A percentile compares a stretch with the other conserved stretches of the same genome.
Evolutionary conservation across 2,113 vertebrate genomes (phyloP).

Genomic region (Zosterops borbonicus): DNA sequence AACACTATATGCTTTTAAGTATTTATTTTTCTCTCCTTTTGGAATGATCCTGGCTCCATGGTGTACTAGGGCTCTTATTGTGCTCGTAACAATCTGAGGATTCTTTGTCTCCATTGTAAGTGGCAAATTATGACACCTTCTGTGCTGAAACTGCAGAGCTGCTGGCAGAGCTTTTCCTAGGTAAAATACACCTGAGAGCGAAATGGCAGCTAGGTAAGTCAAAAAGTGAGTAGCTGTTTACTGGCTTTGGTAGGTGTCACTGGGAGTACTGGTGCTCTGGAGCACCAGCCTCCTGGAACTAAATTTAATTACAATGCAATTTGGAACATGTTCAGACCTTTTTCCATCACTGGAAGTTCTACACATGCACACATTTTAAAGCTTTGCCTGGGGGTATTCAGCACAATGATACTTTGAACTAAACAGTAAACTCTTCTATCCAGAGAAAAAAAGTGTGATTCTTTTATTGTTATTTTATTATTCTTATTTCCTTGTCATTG

Average conservation of each 20-base stretch:
- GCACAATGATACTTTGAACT: not conserved
- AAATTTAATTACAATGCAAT: slow-evolving; percentile 10
- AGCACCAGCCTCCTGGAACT: not conserved
- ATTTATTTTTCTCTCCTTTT: not conserved
- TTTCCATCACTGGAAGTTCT: not conserved
- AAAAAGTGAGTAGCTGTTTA: not conserved
- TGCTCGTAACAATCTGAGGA: not conserved
- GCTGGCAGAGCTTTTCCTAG: slow-evolving; percentile 13
- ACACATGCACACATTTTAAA: not conserved
- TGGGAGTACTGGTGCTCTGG: not conserved
- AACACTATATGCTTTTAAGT: not conserved
- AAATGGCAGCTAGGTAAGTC: not conserved
- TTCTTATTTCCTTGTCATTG: not conserved
- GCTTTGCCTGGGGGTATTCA: not conserved
- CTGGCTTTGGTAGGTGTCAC: slow-evolving; percentile 22
- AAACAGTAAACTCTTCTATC: not conserved
- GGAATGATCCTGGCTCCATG: not conserved
- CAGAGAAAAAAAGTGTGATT: not conserved
- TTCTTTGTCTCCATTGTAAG: slow-evolving; percentile 42
- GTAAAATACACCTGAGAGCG: slow-evolving; percentile 14
- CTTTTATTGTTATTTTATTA: not conserved
- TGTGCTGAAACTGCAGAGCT: not conserved
- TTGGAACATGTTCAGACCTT: slow-evolving; percentile 30
- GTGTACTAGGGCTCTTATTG: not conserved
- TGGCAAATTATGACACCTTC: slow-evolving; percentile 16